Evolutionary conservation across 2,113 vertebrate species (phyloP), one percentile per base, ranked within the genome.

Genomic region (Nothoprocta perdicaria): DNA sequence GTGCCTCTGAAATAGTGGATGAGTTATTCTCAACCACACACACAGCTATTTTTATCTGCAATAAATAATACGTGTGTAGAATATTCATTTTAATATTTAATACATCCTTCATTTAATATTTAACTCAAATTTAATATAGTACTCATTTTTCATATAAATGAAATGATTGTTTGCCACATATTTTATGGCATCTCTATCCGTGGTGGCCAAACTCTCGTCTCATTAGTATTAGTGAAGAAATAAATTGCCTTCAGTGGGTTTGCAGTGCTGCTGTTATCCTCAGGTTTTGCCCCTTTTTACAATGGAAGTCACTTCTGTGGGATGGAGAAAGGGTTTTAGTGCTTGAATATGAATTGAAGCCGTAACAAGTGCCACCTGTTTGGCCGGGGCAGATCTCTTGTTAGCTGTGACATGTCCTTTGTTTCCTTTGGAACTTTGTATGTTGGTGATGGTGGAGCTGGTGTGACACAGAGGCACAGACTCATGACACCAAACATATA

Each of bases 111-210:
- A 80, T 94, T 94, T 89, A 96, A 94, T 95, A 93, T 93, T 96
- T 95, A 95, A 73, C 62, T 75, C 43, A 89, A 85, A 88, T 92
- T 66, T 87, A 80, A 90, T 92, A 45, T n/a, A 55, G 41, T 88
- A 46, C 35, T 95, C 80, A 80, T 91, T 88, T 57, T 91, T 95
- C 85, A 93, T 80, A 84, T 80, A 86, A 94, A 91, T 78, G 80
- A 86, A 96, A 69, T 94, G 31, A 71, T 91, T 96, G 96, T 93
- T 96, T 95, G 75, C 93, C 87, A 90, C 80, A 71, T 93, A 60
- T 86, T 92, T 92, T 87, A 78, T 79, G 87, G 46, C 46, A 76
- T 81, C 80, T 23, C 33, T 58, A 2, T 80, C 91, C 77, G 85
- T 92, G 40, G 69, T 85, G 76, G 41, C 58, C 45, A 27, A 40